phyloP scores from a whole-genome alignment of 2,113 vertebrate species.

The Engystomops pustulosus region DNA sequence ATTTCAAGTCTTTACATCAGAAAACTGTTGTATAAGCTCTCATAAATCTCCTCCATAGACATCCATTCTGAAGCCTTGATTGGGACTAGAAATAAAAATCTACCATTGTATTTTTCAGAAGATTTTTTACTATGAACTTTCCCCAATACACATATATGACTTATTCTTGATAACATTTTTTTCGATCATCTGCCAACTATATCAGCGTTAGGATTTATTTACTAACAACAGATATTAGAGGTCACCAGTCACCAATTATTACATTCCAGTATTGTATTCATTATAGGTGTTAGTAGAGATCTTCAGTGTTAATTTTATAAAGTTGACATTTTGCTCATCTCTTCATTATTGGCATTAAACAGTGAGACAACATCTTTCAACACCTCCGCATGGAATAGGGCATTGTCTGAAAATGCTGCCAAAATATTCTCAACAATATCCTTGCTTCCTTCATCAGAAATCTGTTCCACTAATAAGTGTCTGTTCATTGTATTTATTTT shows the following conservation, averaged over 20 bases:
- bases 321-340: slow-evolving; percentile 32
- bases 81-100: too few species aligned
- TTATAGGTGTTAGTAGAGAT: slow-evolving; percentile 21
- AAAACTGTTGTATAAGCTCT: too few species aligned
- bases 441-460: slow-evolving; percentile 73
- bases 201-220: not conserved
- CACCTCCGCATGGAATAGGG: slow-evolving; percentile 46
- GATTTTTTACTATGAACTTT: too few species aligned
- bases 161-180: not conserved
- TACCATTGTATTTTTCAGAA: too few species aligned
- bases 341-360: slow-evolving; percentile 50
- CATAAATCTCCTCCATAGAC: too few species aligned
- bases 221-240: not conserved
- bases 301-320: slow-evolving; percentile 20
- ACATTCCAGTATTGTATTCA: not conserved
- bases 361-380: slow-evolving; percentile 52
- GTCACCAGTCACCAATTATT: not conserved
- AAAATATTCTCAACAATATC: slow-evolving; percentile 75
- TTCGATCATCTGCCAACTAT: not conserved
- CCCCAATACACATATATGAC: not conserved
- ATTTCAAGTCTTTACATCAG: too few species aligned
- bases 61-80: too few species aligned
- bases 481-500: slow-evolving; percentile 45
- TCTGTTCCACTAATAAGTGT: slow-evolving; percentile 68
- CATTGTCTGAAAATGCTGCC: slow-evolving; percentile 67